Evolutionary conservation across 2,113 vertebrate species (phyloP).

Genomic region (Accipiter cooperii): DNA sequence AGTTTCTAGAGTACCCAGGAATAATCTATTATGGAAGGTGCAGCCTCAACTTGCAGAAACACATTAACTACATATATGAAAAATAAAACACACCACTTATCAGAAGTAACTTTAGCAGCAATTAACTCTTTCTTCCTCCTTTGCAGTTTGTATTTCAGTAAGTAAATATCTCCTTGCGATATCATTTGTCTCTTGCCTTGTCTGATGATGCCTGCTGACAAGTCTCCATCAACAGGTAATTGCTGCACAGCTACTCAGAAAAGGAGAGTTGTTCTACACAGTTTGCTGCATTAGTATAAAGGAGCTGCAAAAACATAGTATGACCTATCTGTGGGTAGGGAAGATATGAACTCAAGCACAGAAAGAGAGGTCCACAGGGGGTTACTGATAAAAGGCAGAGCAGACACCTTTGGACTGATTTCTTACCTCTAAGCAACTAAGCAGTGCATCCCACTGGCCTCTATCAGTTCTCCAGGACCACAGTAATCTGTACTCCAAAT

Average conservation of each 20-base stretch:
- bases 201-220: background rate
- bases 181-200: background rate
- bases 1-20: background rate
- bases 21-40: background rate
- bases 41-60: background rate
- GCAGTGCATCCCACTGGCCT: background rate
- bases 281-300: background rate
- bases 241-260: background rate
- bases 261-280: background rate
- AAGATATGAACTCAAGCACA: background rate
- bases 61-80: background rate
- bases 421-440: background rate
- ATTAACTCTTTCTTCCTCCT: background rate
- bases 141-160: background rate
- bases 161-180: background rate
- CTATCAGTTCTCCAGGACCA: background rate
- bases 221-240: background rate
- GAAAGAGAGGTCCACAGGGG: background rate
- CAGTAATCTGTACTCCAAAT: background rate
- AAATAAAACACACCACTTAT: background rate
- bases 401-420: background rate
- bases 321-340: accelerated
- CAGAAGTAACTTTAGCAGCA: background rate
- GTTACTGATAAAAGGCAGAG: background rate
- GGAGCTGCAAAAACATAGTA: background rate